These are phyloP conservation scores for Danio albolineatus DNA, from an alignment of 2,797 vertebrate species.

Conservation along the genomic window DNA sequence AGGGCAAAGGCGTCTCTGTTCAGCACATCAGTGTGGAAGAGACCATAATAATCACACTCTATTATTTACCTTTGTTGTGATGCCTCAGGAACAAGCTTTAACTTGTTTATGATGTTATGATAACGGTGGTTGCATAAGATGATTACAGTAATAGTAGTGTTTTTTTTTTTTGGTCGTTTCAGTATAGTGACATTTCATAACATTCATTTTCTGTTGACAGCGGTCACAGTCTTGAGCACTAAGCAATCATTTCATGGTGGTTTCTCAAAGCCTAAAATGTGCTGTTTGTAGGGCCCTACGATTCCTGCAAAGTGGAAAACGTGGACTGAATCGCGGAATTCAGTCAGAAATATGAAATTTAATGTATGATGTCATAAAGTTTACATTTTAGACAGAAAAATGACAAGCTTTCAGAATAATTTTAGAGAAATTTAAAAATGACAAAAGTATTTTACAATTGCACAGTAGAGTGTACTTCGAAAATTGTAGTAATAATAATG, in stretches of 20 bases:
- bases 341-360: too few species aligned
- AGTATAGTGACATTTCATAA: background rate
- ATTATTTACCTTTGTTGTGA: conserved; percentile 21
- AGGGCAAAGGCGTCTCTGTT: background rate
- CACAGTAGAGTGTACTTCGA: too few species aligned
- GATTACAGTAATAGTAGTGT: conserved; percentile 30
- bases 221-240: background rate
- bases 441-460: too few species aligned
- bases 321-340: too few species aligned
- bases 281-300: background rate
- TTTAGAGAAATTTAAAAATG: too few species aligned
- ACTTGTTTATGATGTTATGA: conserved; percentile 15
- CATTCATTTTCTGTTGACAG: conserved; percentile 11
- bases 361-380: too few species aligned
- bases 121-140: background rate
- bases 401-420: too few species aligned
- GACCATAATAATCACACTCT: background rate
- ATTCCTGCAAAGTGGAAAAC: too few species aligned
- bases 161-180: background rate
- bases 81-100: conserved; percentile 4
- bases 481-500: background rate
- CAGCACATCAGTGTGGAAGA: background rate
- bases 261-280: background rate
- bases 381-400: too few species aligned
- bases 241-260: background rate